A percentile compares a stretch with the other conserved stretches of the same genome.
These are phyloP conservation scores for Porites evermanni DNA, from an alignment of 92 coral and sea anemone genomes.

Conservation along the genomic window DNA sequence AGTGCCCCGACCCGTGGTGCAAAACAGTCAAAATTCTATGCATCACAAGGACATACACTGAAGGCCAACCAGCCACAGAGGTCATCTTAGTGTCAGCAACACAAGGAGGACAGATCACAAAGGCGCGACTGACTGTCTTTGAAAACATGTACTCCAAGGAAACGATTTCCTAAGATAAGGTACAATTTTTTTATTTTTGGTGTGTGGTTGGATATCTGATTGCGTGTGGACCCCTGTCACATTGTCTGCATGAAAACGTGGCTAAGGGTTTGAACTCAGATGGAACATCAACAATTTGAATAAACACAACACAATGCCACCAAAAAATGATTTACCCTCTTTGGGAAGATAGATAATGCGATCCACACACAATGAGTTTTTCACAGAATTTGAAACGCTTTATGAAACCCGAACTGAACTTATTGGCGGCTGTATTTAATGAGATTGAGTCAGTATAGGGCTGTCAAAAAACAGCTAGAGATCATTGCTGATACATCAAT, in stretches of 20 bases:
- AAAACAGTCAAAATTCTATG: constrained; percentile 19
- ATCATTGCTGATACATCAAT: constrained; percentile 34
- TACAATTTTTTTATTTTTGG: neutral
- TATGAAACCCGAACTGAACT: constrained; percentile 24
- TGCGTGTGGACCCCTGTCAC: neutral
- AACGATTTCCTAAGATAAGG: neutral
- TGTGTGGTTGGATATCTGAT: neutral
- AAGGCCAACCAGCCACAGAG: neutral
- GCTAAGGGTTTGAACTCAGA: neutral
- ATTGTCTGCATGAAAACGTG: neutral
- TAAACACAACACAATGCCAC: neutral
- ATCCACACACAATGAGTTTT: constrained; percentile 9
- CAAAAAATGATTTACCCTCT: neutral
- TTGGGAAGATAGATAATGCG: neutral
- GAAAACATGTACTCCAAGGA: neutral
- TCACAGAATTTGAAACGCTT: constrained; percentile 28
- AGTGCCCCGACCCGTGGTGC: constrained; percentile 7
- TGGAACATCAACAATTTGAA: neutral
- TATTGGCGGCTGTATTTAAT: constrained; percentile 18
- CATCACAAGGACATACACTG: neutral
- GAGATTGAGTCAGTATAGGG: constrained; percentile 24
- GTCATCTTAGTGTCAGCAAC: neutral
- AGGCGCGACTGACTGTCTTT: neutral
- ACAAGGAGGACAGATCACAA: neutral
- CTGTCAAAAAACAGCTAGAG: constrained; percentile 8